Conservation (phyloP, 2,113 vertebrate genomes). For the Capreolus pygargus region DNA sequence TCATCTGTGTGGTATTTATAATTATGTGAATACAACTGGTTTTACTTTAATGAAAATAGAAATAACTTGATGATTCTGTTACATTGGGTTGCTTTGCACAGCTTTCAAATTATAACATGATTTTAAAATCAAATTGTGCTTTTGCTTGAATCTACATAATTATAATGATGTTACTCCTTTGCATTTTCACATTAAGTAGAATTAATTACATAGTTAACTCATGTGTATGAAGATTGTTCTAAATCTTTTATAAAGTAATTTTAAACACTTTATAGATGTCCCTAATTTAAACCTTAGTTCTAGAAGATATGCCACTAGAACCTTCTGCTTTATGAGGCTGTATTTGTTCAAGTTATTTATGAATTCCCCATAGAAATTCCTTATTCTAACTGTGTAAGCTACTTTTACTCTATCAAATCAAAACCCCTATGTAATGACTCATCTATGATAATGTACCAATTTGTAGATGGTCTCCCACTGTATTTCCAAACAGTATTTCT, state of each 20-base stretch:
- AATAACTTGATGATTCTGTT: neutral
- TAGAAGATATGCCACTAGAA: neutral
- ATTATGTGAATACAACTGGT: neutral
- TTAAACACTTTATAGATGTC: neutral
- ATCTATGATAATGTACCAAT: conserved; percentile 59
- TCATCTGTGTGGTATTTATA: neutral
- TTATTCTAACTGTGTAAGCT: neutral
- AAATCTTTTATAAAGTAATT: neutral
- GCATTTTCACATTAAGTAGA: neutral
- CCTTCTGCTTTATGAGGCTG: neutral
- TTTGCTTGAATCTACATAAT: neutral
- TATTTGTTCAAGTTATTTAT: neutral
- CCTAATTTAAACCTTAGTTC: neutral
- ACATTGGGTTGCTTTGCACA: neutral
- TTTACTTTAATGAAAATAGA: neutral
- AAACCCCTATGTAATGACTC: conserved; percentile 57
- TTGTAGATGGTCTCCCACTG: conserved; percentile 62
- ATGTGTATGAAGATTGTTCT: neutral
- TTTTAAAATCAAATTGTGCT: neutral
- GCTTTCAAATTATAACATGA: neutral
- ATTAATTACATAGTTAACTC: neutral
- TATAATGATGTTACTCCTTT: neutral
- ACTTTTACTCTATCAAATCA: conserved; percentile 53
- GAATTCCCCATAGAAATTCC: neutral
- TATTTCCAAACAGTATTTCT: conserved; percentile 76